A percentile compares a stretch with the other conserved stretches of the same genome.
phyloP scores from a whole-genome alignment of 23 tunicate species.

The Clavelina lepadiformis region DNA sequence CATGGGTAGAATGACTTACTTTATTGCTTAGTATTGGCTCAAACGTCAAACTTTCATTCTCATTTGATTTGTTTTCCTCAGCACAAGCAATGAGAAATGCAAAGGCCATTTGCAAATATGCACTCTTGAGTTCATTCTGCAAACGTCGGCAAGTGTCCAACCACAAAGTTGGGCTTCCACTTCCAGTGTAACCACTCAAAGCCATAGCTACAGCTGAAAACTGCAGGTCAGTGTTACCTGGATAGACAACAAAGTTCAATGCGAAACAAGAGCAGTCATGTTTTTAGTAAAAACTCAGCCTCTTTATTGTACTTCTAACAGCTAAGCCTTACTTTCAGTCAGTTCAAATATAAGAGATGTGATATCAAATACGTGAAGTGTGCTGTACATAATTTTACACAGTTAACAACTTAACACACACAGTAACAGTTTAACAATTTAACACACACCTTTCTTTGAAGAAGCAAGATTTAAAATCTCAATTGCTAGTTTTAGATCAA shows the following conservation, averaged over 20 bases:
- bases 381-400: no score
- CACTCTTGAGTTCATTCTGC: conserved; percentile 14
- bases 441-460: background rate
- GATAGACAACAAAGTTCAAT: no score
- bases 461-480: conserved; percentile 28
- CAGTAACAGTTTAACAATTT: background rate
- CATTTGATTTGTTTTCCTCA: conserved; percentile 9
- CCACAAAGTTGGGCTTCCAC: conserved; percentile 47
- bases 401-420: no score
- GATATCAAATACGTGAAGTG: no score
- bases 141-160: conserved; percentile 40
- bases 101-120: conserved; percentile 39
- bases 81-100: conserved; percentile 40
- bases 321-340: no score
- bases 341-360: no score
- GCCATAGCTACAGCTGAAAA: conserved; percentile 47
- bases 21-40: conserved; percentile 8
- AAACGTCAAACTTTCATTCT: background rate
- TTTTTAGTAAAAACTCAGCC: no score
- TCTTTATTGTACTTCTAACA: no score
- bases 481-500: conserved; percentile 52
- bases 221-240: no score
- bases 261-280: no score
- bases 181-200: conserved; percentile 49
- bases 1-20: no score